These are phyloP conservation scores for Lymantria monacha DNA, from an alignment of 2,888 invertebrate genomes.

Conservation along the genomic window DNA sequence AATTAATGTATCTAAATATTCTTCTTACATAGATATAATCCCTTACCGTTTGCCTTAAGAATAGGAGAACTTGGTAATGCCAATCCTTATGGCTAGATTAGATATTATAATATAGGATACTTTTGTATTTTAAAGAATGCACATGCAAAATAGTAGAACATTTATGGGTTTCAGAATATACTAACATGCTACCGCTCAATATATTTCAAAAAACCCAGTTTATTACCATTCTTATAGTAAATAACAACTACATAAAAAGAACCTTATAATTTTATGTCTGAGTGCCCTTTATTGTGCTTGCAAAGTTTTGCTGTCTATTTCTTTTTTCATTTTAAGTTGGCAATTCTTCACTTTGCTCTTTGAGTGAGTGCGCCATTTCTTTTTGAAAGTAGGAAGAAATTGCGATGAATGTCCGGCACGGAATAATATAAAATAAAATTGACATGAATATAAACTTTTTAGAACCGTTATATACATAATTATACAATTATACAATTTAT, in stretches of 20 bases:
- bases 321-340: constrained; percentile 26
- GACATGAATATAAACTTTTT: neutral
- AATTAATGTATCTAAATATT: too few species aligned
- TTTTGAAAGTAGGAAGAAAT: constrained; percentile 13
- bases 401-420: constrained; percentile 9
- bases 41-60: too few species aligned
- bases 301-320: constrained; percentile 28
- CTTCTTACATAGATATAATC: too few species aligned
- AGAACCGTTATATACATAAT: neutral
- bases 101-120: too few species aligned
- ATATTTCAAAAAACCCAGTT: too few species aligned
- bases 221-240: constrained; percentile 2
- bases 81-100: too few species aligned
- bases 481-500: too few species aligned
- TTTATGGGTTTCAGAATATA: too few species aligned
- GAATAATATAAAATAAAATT: neutral
- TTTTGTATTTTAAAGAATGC: too few species aligned
- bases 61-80: too few species aligned
- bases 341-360: constrained; percentile 14
- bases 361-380: constrained; percentile 17
- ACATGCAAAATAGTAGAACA: too few species aligned
- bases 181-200: too few species aligned
- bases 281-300: constrained; percentile 20
- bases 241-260: constrained; percentile 37
- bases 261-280: constrained; percentile 47